A percentile compares a stretch with the other conserved stretches of the same genome.
phyloP scores from a whole-genome alignment of 2,888 invertebrate genomes.

The Amaurobius ferox region DNA sequence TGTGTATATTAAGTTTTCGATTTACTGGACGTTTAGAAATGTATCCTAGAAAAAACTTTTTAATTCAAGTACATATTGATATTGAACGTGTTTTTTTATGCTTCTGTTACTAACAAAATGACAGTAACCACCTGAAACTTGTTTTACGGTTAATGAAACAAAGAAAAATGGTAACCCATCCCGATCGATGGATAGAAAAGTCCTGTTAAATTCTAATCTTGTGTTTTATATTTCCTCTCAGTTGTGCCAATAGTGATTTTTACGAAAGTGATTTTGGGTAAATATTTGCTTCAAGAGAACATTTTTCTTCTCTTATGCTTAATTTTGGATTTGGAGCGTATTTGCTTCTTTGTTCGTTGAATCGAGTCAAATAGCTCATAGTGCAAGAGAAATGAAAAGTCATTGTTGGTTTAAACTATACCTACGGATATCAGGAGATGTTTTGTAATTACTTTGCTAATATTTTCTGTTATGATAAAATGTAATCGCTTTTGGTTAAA shows the following conservation, averaged over 20 bases:
- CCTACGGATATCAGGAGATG: no score
- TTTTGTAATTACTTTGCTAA: no score
- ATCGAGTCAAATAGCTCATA: no score
- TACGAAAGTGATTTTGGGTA: not conserved
- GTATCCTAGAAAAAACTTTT: not conserved
- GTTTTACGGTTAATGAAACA: not conserved
- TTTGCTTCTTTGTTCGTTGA: no score
- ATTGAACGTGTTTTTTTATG: not conserved
- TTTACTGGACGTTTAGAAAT: not conserved
- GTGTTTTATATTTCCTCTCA: not conserved
- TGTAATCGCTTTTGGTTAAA: no score
- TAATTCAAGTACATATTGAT: not conserved
- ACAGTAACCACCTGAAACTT: not conserved
- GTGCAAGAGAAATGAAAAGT: no score
- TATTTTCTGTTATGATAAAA: no score
- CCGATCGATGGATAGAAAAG: no score
- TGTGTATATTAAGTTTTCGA: not conserved
- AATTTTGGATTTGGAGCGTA: not conserved
- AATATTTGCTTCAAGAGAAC: not conserved
- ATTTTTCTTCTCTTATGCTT: not conserved
- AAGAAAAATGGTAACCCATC: not conserved
- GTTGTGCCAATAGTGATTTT: constrained; percentile 10
- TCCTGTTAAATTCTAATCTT: no score
- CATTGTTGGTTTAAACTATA: no score
- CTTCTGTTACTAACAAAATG: not conserved